These are phyloP conservation scores for Luperina nickerlii DNA, from an alignment of 2,888 invertebrate species.

Conservation along the genomic window DNA sequence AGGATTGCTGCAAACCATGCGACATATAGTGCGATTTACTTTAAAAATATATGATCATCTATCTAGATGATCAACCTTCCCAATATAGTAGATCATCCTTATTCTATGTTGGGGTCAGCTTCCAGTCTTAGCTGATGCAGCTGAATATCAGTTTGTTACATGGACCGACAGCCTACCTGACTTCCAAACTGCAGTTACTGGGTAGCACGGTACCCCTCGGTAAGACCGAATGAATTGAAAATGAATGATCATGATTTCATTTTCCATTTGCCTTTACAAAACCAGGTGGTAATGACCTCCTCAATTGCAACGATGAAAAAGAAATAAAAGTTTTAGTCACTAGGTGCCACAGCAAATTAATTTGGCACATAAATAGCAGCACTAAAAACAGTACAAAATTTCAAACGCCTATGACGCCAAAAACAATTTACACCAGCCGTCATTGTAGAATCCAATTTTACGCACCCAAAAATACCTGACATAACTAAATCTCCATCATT, in stretches of 20 bases:
- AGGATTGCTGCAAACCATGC: conserved; percentile 12
- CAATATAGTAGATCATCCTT: too few species aligned
- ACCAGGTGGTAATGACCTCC: neutral
- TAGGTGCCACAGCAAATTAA: conserved; percentile 21
- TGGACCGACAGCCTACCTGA: neutral
- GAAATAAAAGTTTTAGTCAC: neutral
- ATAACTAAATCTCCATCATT: conserved; percentile 48
- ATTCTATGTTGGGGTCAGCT: neutral
- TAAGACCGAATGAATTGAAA: neutral
- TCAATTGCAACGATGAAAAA: neutral
- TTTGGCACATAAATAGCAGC: conserved; percentile 22
- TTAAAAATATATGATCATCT: neutral
- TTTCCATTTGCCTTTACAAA: neutral
- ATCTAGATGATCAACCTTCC: too few species aligned
- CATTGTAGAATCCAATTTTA: conserved; percentile 38
- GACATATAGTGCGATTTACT: conserved; percentile 9
- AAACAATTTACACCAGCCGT: conserved; percentile 37
- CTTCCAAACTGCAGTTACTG: neutral
- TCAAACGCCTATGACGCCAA: conserved; percentile 27
- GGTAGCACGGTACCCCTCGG: neutral
- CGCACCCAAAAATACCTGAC: conserved; percentile 51
- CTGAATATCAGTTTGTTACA: neutral
- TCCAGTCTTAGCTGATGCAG: neutral
- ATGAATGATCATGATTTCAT: neutral
- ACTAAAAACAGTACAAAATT: conserved; percentile 13